A percentile compares a stretch with the other conserved stretches of the same genome.
phyloP scores from a whole-genome alignment of 2,888 invertebrate genomes.

The Agrilus cyanescens region DNA sequence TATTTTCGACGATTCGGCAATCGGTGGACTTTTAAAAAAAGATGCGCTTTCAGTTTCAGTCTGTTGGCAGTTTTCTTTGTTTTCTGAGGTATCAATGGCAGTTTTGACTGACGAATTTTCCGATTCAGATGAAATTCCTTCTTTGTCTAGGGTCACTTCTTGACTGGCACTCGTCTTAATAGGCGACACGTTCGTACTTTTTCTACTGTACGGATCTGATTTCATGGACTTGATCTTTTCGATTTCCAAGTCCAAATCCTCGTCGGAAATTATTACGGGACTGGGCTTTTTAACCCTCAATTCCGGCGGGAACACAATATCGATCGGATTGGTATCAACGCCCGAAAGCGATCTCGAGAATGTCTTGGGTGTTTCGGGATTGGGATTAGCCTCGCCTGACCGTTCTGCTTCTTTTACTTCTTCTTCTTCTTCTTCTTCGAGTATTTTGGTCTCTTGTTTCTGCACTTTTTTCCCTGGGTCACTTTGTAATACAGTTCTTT shows the following conservation, averaged over 20 bases:
- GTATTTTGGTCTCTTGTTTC: slow-evolving; percentile 19
- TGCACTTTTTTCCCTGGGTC: slow-evolving; percentile 46
- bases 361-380: slow-evolving; percentile 31
- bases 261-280: slow-evolving; percentile 49
- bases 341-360: slow-evolving; percentile 38
- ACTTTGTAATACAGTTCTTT: slow-evolving; percentile 60
- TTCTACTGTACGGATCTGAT: slow-evolving; percentile 4
- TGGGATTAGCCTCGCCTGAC: slow-evolving; percentile 11
- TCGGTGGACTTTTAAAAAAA: too few relatives aligned
- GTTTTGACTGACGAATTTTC: too few relatives aligned
- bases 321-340: slow-evolving; percentile 55
- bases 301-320: slow-evolving; percentile 40
- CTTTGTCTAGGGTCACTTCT: too few relatives aligned
- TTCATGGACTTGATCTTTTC: slow-evolving; percentile 48
- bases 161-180: too few relatives aligned
- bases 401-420: slow-evolving; percentile 35
- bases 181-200: too few relatives aligned
- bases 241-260: slow-evolving; percentile 57
- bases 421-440: slow-evolving; percentile 39
- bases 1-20: too few relatives aligned
- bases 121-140: too few relatives aligned
- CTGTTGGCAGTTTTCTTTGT: too few relatives aligned
- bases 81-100: too few relatives aligned
- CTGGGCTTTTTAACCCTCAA: slow-evolving; percentile 35
- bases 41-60: too few relatives aligned